phyloP scores from a whole-genome alignment of 2,797 vertebrate species.

The Enteromius fasciolatus region DNA sequence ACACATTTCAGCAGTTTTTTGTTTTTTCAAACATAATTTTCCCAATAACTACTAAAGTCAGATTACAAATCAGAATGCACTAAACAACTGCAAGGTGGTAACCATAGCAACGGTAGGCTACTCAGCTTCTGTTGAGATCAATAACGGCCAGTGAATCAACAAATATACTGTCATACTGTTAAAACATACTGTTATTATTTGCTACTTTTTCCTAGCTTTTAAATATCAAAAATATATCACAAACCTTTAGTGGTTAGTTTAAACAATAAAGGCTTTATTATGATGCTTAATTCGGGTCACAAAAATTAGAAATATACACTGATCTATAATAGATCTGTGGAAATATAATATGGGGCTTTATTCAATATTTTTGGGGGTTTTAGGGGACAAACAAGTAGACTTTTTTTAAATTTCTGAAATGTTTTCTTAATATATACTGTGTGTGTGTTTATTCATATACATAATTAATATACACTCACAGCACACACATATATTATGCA shows the following conservation, averaged over 20 bases:
- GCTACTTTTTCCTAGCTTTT: background rate
- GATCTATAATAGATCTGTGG: too few species aligned
- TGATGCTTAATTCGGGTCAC: too few species aligned
- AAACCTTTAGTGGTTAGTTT: background rate
- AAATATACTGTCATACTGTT: background rate
- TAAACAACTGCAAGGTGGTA: constrained; percentile 21
- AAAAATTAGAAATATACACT: too few species aligned
- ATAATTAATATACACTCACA: too few species aligned
- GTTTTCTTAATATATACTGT: background rate
- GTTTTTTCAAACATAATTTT: background rate
- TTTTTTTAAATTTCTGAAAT: background rate
- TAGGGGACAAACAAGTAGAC: background rate
- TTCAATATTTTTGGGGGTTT: background rate
- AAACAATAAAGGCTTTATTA: background rate
- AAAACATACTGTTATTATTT: background rate
- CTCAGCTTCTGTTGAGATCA: background rate
- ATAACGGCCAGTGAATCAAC: background rate
- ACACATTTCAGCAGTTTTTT: background rate
- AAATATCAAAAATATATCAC: background rate
- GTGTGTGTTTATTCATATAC: too few species aligned
- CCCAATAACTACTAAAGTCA: background rate
- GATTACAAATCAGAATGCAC: background rate
- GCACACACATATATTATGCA: too few species aligned
- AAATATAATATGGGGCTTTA: background rate
- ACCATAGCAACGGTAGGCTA: constrained; percentile 17